Evolutionary conservation across 1,140 invertebrate genomes (phyloP).

Genomic region (Cyclargus thomasi): DNA sequence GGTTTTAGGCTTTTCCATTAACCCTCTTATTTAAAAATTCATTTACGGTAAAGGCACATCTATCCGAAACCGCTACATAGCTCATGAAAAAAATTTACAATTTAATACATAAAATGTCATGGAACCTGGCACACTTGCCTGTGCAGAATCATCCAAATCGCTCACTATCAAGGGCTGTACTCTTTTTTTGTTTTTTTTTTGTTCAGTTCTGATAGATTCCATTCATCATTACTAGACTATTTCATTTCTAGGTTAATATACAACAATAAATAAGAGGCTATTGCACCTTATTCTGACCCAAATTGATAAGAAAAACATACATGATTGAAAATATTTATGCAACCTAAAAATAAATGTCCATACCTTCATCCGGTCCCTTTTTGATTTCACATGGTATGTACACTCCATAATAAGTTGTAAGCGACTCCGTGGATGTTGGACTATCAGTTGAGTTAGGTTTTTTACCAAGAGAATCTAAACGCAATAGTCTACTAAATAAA

Average conservation of each 20-base stretch:
- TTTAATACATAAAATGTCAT: too few species aligned
- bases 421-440: constrained; percentile 47
- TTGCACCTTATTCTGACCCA: background rate
- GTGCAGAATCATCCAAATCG: too few species aligned
- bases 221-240: too few species aligned
- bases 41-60: too few species aligned
- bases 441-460: constrained; percentile 41
- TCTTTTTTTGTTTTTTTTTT: too few species aligned
- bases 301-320: background rate
- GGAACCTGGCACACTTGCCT: too few species aligned
- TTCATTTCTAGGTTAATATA: background rate
- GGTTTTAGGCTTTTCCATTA: too few species aligned
- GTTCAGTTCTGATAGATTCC: too few species aligned
- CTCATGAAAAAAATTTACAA: too few species aligned
- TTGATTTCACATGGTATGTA: constrained; percentile 73
- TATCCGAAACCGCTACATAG: too few species aligned
- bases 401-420: constrained; percentile 64
- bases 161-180: too few species aligned
- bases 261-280: background rate
- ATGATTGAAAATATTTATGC: background rate
- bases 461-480: constrained; percentile 51
- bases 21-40: too few species aligned
- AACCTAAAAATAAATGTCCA: constrained; percentile 3
- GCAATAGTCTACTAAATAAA: constrained; percentile 55
- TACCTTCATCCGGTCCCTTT: constrained; percentile 68